Conservation (phyloP, 2,113 vertebrate species). For the Ameiurus melas region DNA sequence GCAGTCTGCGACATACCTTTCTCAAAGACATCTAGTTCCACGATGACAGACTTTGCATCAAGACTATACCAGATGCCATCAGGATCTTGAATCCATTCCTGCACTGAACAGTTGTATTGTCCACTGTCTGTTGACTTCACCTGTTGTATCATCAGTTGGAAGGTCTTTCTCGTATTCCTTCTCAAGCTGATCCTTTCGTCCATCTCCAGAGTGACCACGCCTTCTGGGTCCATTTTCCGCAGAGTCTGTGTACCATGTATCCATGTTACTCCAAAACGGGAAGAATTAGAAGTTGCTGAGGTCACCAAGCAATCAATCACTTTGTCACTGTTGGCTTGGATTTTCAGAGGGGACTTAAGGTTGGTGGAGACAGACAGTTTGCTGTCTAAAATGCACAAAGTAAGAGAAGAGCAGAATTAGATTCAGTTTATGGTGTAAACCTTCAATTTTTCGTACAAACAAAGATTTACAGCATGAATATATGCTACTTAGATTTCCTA, state of each 20-base stretch:
- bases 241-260: conserved; percentile 54
- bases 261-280: conserved; percentile 70
- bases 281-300: conserved; percentile 25
- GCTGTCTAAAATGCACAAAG: conserved; percentile 45
- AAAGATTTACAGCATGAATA: not conserved
- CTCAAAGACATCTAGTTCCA: conserved; percentile 52
- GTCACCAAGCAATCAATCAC: conserved; percentile 60
- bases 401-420: not conserved
- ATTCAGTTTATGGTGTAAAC: not conserved
- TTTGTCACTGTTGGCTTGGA: conserved; percentile 51
- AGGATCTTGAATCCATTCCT: conserved; percentile 72
- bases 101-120: conserved; percentile 66
- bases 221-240: conserved; percentile 58
- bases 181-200: conserved; percentile 60
- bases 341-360: not conserved
- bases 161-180: conserved; percentile 52
- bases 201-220: conserved; percentile 50
- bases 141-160: conserved; percentile 64
- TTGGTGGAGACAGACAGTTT: conserved; percentile 52
- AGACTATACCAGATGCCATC: conserved; percentile 66
- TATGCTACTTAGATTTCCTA: not conserved
- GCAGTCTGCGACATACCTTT: conserved; percentile 54
- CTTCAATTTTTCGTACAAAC: not conserved
- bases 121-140: conserved; percentile 63
- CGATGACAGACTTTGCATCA: conserved; percentile 30